A percentile compares a stretch with the other conserved stretches of the same genome.
These are phyloP conservation scores for Heloderma charlesbogerti DNA, from an alignment of 2,113 vertebrate genomes.

Conservation along the genomic window DNA sequence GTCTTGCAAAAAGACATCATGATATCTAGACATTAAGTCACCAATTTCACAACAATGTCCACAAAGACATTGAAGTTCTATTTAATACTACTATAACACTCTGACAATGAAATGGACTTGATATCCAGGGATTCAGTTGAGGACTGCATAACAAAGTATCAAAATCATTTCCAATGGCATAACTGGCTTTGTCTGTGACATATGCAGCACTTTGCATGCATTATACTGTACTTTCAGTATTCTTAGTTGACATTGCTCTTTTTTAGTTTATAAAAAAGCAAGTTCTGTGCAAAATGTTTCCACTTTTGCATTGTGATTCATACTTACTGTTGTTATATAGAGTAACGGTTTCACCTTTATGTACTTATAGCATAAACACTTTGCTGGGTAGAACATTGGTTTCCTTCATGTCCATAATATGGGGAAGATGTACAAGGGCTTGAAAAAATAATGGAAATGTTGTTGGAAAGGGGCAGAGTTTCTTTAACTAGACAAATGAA, in stretches of 20 bases:
- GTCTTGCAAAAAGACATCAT: constrained; percentile 84
- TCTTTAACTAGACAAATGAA: constrained; percentile 90
- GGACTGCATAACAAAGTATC: constrained; percentile 81
- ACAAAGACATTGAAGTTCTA: constrained; percentile 88
- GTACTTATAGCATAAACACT: constrained; percentile 71
- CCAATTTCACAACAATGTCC: constrained; percentile 85
- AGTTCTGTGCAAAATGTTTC: constrained; percentile 60
- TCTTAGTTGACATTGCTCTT: constrained; percentile 33
- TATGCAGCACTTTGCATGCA: constrained; percentile 83
- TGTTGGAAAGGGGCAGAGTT: constrained; percentile 57
- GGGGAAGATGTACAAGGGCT: constrained; percentile 70
- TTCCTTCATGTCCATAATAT: constrained; percentile 66
- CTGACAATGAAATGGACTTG: constrained; percentile 83
- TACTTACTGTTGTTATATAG: constrained; percentile 47
- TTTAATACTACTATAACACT: constrained; percentile 88
- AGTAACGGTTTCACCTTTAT: constrained; percentile 46
- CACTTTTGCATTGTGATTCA: constrained; percentile 60
- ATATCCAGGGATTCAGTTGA: constrained; percentile 80
- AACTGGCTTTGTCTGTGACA: constrained; percentile 77
- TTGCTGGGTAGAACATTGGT: constrained; percentile 55
- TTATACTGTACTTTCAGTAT: constrained; percentile 67
- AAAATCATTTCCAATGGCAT: constrained; percentile 75
- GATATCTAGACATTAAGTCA: constrained; percentile 85
- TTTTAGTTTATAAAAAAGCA: constrained; percentile 54
- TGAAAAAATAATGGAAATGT: constrained; percentile 67